Evolutionary conservation across 2,113 vertebrate genomes (phyloP).

Genomic region (Macrotis lagotis): DNA sequence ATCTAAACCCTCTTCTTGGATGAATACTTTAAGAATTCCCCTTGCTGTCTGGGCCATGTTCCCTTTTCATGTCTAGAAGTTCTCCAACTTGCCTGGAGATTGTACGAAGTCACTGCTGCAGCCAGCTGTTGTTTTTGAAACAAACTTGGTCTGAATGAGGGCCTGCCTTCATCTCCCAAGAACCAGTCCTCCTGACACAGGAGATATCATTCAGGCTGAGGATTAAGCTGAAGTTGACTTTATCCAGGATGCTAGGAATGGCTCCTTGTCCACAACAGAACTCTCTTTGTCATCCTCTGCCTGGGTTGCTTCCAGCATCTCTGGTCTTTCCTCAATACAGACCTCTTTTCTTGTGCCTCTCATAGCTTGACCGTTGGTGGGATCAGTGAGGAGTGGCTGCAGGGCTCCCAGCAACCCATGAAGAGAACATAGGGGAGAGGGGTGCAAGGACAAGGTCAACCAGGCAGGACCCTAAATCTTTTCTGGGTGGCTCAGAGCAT

Average conservation of each 20-base stretch:
- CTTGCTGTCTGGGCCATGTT: background rate
- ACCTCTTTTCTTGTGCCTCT: background rate
- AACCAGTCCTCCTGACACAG: fast-evolving
- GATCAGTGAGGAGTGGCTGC: background rate
- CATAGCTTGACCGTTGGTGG: background rate
- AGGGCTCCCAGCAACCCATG: background rate
- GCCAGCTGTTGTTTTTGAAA: background rate
- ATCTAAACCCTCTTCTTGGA: background rate
- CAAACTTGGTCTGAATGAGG: background rate
- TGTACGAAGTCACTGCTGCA: background rate
- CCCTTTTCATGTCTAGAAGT: background rate
- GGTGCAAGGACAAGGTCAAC: background rate
- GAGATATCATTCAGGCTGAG: background rate
- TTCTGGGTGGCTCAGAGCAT: background rate
- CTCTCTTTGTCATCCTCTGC: background rate
- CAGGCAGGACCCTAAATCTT: background rate
- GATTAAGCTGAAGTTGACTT: background rate
- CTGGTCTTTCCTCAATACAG: background rate
- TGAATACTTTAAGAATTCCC: background rate
- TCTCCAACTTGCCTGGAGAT: background rate
- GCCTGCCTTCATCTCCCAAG: background rate
- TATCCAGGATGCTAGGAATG: fast-evolving
- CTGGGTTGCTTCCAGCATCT: background rate
- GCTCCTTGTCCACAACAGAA: background rate
- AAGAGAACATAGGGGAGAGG: background rate